Evolutionary conservation across 2,113 vertebrate species (phyloP), one percentile per base, ranked within the genome.

Genomic region (Chaetorhynchus papuensis): DNA sequence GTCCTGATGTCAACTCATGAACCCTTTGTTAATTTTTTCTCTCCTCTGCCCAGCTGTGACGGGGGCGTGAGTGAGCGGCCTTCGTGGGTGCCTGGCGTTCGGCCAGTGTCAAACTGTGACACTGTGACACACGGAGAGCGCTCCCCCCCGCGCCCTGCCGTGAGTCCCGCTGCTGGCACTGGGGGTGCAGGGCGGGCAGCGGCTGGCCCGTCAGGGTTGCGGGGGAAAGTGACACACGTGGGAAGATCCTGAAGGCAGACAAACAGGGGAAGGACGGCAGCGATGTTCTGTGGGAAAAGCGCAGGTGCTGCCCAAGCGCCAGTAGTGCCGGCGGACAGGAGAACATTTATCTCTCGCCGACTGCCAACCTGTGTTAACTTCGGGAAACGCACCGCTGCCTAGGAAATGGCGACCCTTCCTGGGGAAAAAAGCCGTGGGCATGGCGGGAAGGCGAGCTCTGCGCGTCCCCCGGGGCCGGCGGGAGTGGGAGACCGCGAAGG

Each of bases 131-230:
- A 9, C 0, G 0, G 33, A 7, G 18, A 10, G 8, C 11, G 15
- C 24, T 24, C 1, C 26, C 2, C 26, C 2, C n/a, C 20, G 0
- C 7, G 2, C 8, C 9, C 33, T 17, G 8, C 49, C 1, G 14
- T 0, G 24, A 13, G 0, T 7, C 4, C 5, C 5, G 18, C 27
- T 0, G 39, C 50, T 1, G 57, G 49, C 18, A 5, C 15, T 0
- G 28, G 16, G 15, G 9, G 3, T 1, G 35, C 35, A 18, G 27
- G 15, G 6, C 7, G 3, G 16, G 27, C 8, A 3, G 20, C 12
- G 28, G 8, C 0, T 1, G 35, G 7, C 5, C 4, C 6, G 3
- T 7, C 50, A 4, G 10, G 16, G 8, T 0, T 13, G 31, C 6
- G 7, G 37, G 6, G 21, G 6, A 65, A 26, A 39, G 33, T 6